Conservation (phyloP, 2,797 vertebrate genomes). For the Sebastes trivittatus region DNA sequence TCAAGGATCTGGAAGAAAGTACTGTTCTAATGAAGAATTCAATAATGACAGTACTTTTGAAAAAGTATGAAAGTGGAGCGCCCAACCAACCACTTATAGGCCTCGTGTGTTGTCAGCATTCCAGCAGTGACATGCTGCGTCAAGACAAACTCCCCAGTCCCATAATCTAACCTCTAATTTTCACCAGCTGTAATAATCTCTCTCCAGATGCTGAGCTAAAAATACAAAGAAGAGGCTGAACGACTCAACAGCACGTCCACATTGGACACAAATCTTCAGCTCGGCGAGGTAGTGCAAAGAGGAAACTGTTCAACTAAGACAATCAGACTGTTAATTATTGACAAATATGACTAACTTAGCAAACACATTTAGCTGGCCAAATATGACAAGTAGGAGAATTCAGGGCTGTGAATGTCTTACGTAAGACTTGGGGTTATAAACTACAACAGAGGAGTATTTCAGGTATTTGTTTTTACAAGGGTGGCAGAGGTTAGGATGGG, state of each 20-base stretch:
- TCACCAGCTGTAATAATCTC: conserved; percentile 64
- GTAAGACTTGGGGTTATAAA: conserved; percentile 11
- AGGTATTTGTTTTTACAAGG: neutral
- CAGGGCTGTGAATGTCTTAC: neutral
- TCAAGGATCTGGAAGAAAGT: conserved; percentile 6
- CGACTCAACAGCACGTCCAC: neutral
- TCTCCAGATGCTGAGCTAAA: conserved; percentile 65
- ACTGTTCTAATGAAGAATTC: neutral
- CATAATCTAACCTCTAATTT: conserved; percentile 71
- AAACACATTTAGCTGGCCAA: conserved; percentile 26
- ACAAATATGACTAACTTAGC: conserved; percentile 34
- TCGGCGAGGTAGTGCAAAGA: neutral
- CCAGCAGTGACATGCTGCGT: conserved; percentile 66
- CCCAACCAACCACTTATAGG: neutral
- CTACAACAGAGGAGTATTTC: neutral
- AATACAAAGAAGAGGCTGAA: conserved; percentile 40
- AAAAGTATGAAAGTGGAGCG: conserved; percentile 4
- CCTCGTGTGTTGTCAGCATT: conserved; percentile 57
- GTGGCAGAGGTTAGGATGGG: neutral
- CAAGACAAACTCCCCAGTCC: conserved; percentile 48
- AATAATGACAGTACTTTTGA: neutral
- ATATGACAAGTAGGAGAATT: conserved; percentile 3
- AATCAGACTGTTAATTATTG: conserved; percentile 55
- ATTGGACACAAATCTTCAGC: neutral
- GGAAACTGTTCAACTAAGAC: conserved; percentile 23